Evolutionary conservation across 2,113 vertebrate genomes (phyloP), one percentile per base, ranked within the genome.

Genomic region (Semicossyphus pulcher): DNA sequence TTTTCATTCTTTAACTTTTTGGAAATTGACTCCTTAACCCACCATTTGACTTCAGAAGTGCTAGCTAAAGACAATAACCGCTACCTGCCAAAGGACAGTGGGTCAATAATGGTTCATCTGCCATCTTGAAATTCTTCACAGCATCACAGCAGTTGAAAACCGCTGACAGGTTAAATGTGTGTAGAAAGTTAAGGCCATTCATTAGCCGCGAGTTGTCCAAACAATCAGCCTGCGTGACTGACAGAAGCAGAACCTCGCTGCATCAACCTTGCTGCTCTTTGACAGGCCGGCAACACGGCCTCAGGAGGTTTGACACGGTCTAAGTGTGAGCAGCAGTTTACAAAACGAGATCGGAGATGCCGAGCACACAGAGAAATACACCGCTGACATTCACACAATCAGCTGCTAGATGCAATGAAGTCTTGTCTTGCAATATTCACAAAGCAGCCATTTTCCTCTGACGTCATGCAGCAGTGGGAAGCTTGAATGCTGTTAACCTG

Each of bases 221-320:
- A 78, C 58, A 70, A 89, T 81, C 80, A 66, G 61, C 28, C 39
- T 39, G 20, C 63, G 20, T 72, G 79, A 85, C 76, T 77, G 84
- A 85, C 86, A 57, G 81, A 29, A 53, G 51, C 41, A 32, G 66
- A 86, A 39, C 41, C 66, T 65, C 6, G 3, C 41, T 11, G 18
- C 26, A 56, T 80, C 65, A 77, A 61, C 71, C 73, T 37, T 0
- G 10, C 53, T 69, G 73, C 60, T 81, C 71, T 69, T 59, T 83
- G 51, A 84, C 84, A 77, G 21, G 71, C 88, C 45, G 20, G 28
- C 61, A 66, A 78, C 86, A 16, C 70, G 47, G 59, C 82, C 69
- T 28, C 51, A 18, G 71, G 78, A 78, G 75, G 26, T 78, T 82
- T 71, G 65, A 80, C 72, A 58, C 26, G 2, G 63, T 83, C 66